These are phyloP conservation scores for Zaprionus camerounensis DNA, from an alignment of 1,140 invertebrate genomes.

Conservation along the genomic window DNA sequence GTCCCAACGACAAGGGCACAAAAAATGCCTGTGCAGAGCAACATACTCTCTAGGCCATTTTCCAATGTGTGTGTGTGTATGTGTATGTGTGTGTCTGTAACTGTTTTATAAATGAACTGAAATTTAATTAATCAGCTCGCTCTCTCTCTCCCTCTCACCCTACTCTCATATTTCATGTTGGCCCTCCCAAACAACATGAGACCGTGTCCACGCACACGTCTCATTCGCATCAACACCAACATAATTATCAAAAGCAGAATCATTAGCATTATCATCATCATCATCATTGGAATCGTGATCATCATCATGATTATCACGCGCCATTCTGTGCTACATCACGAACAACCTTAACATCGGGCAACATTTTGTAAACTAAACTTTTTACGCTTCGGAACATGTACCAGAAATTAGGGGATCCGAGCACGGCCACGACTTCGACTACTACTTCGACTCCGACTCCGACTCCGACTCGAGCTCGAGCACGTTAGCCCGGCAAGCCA, in stretches of 20 bases:
- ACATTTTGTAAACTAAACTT: constrained; percentile 73
- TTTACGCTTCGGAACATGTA: constrained; percentile 51
- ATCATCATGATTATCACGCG: constrained; percentile 54
- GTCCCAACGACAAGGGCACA: constrained; percentile 12
- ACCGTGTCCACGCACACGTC: constrained; percentile 47
- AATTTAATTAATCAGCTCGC: constrained; percentile 75
- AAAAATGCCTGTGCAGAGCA: not conserved
- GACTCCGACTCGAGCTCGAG: constrained; percentile 6
- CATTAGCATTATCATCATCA: constrained; percentile 18
- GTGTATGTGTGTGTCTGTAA: constrained; percentile 12
- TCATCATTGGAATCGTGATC: constrained; percentile 47
- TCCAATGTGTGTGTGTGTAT: not conserved
- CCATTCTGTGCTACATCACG: constrained; percentile 68
- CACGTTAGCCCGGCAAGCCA: constrained; percentile 50
- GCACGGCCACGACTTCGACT: not conserved
- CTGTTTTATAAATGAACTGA: constrained; percentile 77
- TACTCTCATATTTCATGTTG: constrained; percentile 63
- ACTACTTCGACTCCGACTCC: not conserved
- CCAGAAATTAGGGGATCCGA: not conserved
- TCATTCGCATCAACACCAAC: constrained; percentile 15
- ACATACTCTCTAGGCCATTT: constrained; percentile 7
- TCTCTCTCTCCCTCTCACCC: constrained; percentile 38
- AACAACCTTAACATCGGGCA: constrained; percentile 69
- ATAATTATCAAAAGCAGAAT: not conserved
- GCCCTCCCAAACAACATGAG: constrained; percentile 26